Evolutionary conservation across 1,140 invertebrate species (phyloP), one percentile per base, ranked within the genome.

Genomic region (Drosophila serrata): DNA sequence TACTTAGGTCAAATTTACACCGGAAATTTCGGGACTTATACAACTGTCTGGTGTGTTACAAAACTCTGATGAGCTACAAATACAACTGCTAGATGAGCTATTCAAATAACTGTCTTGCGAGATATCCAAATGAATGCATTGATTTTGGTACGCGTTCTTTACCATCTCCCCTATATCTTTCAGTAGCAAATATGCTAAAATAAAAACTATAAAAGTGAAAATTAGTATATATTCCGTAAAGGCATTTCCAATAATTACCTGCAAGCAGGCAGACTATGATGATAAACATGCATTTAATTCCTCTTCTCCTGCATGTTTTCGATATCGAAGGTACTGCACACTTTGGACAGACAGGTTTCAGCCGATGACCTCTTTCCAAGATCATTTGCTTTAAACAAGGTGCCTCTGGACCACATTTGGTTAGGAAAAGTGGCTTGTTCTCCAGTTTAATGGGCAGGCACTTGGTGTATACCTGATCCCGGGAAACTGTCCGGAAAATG

Each of bases 401-500:
- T 0, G 37, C 22, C 4, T 37, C 15, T 13, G 43, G 12, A 6
- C 19, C 4, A 13, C 17, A 15, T 15, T 29, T 29, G 0, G 13
- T 9, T 15, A 53, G n/a, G 4, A 48, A 48, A 31, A 67, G 6
- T 9, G 62, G 31, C 9, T 31, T 29, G 1, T 13, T 8, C 13
- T 68, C 62, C 7, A 69, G 39, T 0, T 9, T 24, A 37, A 69
- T 40, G 3, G 22, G 17, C 17, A 69, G 1, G 1, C 0, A 19
- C 1, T 43, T 27, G 7, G 29, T n/a, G 29, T 6, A 55, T 12
- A 63, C 42, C 0, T 42, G 8, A 8, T 19, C 13, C 4, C 8
- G 17, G 6, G 40, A 9, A 13, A 46, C 22, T 17, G 19, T 9
- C 19, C 56, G 55, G 11, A 88, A 87, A 15, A 56, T 8, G 9